Percentiles rank a stretch among this genome's conserved stretches.
Conservation (phyloP, 1,140 invertebrate species). For the Orchestia grillus region DNA sequence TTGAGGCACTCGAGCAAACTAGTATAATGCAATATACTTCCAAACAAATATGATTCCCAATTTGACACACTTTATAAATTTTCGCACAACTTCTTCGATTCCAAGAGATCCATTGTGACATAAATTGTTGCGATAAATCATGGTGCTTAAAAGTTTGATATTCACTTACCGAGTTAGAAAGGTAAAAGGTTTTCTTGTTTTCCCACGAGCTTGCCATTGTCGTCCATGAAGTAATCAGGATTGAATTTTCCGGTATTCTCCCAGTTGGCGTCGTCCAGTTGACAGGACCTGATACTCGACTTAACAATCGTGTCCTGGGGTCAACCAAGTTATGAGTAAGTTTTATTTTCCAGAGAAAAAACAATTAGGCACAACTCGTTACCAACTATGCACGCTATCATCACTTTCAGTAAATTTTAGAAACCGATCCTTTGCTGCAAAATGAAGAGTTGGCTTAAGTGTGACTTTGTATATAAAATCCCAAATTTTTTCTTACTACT, state of each 20-base stretch:
- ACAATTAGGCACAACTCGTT: not conserved
- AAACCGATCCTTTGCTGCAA: too few relatives aligned
- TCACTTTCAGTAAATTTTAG: not conserved
- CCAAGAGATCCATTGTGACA: too few relatives aligned
- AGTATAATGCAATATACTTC: too few relatives aligned
- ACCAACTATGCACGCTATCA: not conserved
- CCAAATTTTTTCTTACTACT: too few relatives aligned
- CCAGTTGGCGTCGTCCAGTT: slow-evolving; percentile 83
- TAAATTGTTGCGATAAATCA: too few relatives aligned
- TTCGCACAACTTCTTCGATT: too few relatives aligned
- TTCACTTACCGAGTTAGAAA: not conserved
- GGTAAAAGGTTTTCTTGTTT: slow-evolving; percentile 80
- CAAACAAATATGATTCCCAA: too few relatives aligned
- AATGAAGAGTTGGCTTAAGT: too few relatives aligned
- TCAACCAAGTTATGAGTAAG: not conserved
- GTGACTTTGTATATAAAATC: too few relatives aligned
- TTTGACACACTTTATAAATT: too few relatives aligned
- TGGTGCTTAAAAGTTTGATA: too few relatives aligned
- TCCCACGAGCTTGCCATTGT: slow-evolving; percentile 73
- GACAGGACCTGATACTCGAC: slow-evolving; percentile 69
- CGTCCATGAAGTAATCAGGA: slow-evolving; percentile 80
- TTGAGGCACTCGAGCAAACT: too few relatives aligned
- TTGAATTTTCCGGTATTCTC: slow-evolving; percentile 79
- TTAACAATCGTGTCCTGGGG: slow-evolving; percentile 7
- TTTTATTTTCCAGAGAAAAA: not conserved